phyloP scores from a whole-genome alignment of 2,888 invertebrate species.

The Globia sparganii region DNA sequence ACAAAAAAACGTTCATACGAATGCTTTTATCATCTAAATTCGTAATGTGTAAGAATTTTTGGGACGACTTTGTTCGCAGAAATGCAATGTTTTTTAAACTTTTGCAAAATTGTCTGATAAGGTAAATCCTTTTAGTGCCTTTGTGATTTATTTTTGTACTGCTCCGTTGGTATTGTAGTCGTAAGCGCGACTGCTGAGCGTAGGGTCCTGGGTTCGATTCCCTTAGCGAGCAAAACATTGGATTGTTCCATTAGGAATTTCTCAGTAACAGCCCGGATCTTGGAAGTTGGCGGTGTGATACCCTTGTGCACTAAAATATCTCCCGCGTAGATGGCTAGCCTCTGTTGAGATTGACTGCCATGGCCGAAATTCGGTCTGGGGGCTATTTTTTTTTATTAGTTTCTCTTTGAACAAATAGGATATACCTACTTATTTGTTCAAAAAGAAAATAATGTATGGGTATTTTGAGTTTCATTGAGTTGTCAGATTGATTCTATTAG shows the following conservation, averaged over 20 bases:
- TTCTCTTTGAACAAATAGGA: too few relatives aligned
- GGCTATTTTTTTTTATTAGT: not conserved
- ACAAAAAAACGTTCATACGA: conserved; percentile 14
- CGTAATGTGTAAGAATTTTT: not conserved
- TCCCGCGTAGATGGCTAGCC: too few relatives aligned
- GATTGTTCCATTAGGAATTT: not conserved
- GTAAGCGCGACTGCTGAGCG: not conserved
- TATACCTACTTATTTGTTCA: too few relatives aligned
- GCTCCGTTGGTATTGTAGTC: not conserved
- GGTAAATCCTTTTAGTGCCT: not conserved
- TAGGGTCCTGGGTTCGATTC: too few relatives aligned
- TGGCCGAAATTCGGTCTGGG: not conserved
- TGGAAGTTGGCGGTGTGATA: too few relatives aligned
- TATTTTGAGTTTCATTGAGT: not conserved
- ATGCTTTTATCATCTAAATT: conserved; percentile 19
- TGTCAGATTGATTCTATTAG: not conserved
- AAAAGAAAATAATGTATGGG: too few relatives aligned
- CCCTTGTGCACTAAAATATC: not conserved
- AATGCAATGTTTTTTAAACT: not conserved
- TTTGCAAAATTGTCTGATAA: not conserved
- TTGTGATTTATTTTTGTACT: not conserved
- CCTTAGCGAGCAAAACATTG: not conserved
- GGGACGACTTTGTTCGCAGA: not conserved
- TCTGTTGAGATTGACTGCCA: not conserved
- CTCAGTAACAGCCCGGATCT: too few relatives aligned